A percentile compares a stretch with the other conserved stretches of the same genome.
These are phyloP conservation scores for Macrobrachium rosenbergii DNA, from an alignment of 1,140 invertebrate species.

Conservation along the genomic window DNA sequence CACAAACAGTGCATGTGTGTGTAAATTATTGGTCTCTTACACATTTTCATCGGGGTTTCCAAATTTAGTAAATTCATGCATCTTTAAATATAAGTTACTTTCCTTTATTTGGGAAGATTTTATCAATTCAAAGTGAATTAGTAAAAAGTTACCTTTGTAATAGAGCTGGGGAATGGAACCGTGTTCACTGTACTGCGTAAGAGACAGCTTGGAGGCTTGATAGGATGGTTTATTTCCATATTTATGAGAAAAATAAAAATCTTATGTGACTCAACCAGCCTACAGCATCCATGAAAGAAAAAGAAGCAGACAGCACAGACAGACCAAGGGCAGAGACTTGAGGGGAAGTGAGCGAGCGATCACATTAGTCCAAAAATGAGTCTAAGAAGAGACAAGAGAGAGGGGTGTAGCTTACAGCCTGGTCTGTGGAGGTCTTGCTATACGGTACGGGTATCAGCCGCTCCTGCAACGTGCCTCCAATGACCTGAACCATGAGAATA, in stretches of 20 bases:
- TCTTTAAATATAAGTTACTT: conserved; percentile 50
- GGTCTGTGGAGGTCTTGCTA: conserved; percentile 99
- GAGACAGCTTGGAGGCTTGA: conserved; percentile 64
- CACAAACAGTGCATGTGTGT: no score
- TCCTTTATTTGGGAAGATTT: conserved; percentile 52
- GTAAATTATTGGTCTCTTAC: conserved; percentile 47
- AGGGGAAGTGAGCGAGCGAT: conserved; percentile 68
- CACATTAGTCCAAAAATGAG: conserved; percentile 67
- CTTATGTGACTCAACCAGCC: conserved; percentile 56
- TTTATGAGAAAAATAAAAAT: conserved; percentile 16
- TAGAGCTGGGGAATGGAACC: conserved; percentile 57
- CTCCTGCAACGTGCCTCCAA: conserved; percentile 99
- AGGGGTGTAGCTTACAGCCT: conserved; percentile 91
- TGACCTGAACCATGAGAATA: conserved; percentile 72
- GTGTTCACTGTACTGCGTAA: conserved; percentile 65
- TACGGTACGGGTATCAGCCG: conserved; percentile 98
- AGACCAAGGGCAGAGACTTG: conserved; percentile 65
- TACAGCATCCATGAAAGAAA: conserved; percentile 65
- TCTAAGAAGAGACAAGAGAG: conserved; percentile 68
- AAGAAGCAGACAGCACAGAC: conserved; percentile 67
- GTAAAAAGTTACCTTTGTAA: conserved; percentile 48
- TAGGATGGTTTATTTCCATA: conserved; percentile 55
- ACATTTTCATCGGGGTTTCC: conserved; percentile 48
- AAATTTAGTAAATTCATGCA: conserved; percentile 50
- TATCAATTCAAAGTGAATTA: conserved; percentile 44